phyloP scores from a whole-genome alignment of 2,113 vertebrate species.

The Uria lomvia region DNA sequence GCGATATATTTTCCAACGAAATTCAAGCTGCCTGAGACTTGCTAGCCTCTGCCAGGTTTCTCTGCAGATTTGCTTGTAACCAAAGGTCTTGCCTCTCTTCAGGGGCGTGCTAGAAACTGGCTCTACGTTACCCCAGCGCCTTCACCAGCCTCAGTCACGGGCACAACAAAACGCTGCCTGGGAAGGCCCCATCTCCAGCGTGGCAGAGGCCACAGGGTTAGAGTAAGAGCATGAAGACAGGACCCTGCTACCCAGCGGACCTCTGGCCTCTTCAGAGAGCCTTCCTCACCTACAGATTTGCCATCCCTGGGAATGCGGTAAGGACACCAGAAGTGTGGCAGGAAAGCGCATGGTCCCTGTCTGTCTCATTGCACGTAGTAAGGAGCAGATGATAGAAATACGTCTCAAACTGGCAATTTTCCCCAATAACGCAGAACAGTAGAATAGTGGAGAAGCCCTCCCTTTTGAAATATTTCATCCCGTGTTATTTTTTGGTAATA shows the following conservation, averaged over 20 bases:
- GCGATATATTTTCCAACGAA: not conserved
- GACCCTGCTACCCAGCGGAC: not conserved
- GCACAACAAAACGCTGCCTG: not conserved
- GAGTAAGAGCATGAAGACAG: not conserved
- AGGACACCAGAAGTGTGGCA: not conserved
- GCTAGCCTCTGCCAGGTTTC: not conserved
- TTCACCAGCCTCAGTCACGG: not conserved
- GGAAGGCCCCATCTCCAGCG: not conserved
- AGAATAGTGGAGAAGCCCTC: not conserved
- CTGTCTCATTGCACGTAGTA: rapidly evolving
- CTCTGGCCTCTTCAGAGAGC: not conserved
- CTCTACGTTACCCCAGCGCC: not conserved
- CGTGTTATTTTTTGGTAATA: not conserved
- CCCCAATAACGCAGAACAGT: not conserved
- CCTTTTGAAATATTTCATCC: not conserved
- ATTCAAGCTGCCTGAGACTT: not conserved
- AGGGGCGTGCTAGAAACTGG: rapidly evolving
- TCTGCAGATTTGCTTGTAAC: not conserved
- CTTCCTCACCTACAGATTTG: not conserved
- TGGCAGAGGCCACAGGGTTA: not conserved
- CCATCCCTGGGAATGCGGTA: not conserved
- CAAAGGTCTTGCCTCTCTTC: not conserved
- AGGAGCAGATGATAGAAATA: not conserved
- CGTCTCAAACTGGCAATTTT: not conserved
- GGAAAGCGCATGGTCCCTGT: not conserved